Conservation (phyloP, 2,888 invertebrate species). For the Mylabris sibirica region DNA sequence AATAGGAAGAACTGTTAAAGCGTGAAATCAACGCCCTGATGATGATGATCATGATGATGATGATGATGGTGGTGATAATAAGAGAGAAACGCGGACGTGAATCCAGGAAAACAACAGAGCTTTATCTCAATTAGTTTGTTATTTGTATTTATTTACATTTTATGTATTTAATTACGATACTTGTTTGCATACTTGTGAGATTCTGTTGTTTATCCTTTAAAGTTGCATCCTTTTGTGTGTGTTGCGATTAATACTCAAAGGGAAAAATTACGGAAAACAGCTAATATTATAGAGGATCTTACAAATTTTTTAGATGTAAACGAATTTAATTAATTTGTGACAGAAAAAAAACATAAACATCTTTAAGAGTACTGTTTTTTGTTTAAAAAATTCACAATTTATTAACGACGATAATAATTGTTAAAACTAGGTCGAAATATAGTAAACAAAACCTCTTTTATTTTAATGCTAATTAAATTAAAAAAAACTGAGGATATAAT, state of each 20-base stretch:
- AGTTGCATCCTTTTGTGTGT: conserved; percentile 21
- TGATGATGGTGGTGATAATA: background rate
- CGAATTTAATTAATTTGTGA: background rate
- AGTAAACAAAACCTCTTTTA: background rate
- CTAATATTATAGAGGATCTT: conserved; percentile 26
- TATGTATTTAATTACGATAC: conserved; percentile 32
- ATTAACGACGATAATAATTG: background rate
- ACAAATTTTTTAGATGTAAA: background rate
- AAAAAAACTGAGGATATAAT: background rate
- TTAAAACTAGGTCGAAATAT: background rate
- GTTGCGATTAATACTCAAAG: conserved; percentile 30
- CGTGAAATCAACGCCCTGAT: conserved; percentile 35
- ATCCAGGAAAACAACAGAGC: conserved; percentile 22
- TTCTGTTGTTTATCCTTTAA: conserved; percentile 27
- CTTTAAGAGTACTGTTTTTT: background rate
- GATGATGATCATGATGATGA: conserved; percentile 26
- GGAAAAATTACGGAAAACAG: conserved; percentile 25
- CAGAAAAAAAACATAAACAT: background rate
- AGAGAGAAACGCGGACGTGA: background rate
- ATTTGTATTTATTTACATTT: conserved; percentile 30
- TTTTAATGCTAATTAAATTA: background rate
- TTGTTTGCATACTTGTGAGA: conserved; percentile 28
- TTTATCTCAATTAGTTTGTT: conserved; percentile 38
- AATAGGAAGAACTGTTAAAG: conserved; percentile 26
- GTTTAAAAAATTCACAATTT: background rate